Evolutionary conservation across 1,140 invertebrate genomes (phyloP).

Genomic region (Xylocopa sonorina): DNA sequence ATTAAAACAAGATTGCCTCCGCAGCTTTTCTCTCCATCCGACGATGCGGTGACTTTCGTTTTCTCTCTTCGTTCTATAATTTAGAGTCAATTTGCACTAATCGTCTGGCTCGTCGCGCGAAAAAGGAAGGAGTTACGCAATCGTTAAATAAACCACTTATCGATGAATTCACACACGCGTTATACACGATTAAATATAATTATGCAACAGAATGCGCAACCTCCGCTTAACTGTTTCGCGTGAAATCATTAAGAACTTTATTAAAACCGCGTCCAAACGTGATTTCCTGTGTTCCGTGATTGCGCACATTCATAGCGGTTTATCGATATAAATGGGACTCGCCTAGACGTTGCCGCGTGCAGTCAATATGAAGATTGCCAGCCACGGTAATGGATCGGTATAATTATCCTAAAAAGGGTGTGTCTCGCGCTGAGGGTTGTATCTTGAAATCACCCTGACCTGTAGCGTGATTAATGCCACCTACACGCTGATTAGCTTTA

Average conservation of each 20-base stretch:
- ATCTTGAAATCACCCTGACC: conserved; percentile 28
- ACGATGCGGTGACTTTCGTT: no score
- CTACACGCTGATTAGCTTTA: neutral
- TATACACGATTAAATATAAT: no score
- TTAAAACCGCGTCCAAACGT: neutral
- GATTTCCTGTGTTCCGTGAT: neutral
- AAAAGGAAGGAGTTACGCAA: no score
- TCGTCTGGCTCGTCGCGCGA: no score
- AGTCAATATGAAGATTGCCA: conserved; percentile 48
- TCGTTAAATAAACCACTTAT: no score
- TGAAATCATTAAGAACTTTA: no score
- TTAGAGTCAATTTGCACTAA: no score
- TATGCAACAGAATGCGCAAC: no score
- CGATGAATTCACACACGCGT: no score
- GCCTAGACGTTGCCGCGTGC: neutral
- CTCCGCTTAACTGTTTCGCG: no score
- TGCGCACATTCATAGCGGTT: neutral
- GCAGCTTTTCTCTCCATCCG: neutral
- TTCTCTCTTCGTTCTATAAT: no score
- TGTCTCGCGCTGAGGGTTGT: neutral
- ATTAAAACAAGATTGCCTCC: neutral
- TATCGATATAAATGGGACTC: neutral
- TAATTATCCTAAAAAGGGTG: conserved; percentile 54
- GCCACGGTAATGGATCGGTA: conserved; percentile 51
- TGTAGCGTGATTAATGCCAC: conserved; percentile 33